A percentile compares a stretch with the other conserved stretches of the same genome.
Evolutionary conservation across 2,797 vertebrate genomes (phyloP).

Genomic region (Dromococcyx pavoninus): DNA sequence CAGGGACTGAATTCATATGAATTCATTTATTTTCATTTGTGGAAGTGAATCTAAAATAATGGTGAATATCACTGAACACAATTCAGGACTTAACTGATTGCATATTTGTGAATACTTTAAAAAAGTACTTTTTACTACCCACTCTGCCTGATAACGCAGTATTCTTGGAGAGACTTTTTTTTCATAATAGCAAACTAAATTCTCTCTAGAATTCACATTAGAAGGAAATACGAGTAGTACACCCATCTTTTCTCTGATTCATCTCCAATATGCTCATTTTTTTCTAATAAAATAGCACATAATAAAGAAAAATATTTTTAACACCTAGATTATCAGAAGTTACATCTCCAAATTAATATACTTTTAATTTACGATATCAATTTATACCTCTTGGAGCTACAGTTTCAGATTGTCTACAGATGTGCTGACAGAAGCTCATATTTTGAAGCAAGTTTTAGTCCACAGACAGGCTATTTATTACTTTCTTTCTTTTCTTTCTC

Average conservation of each 20-base stretch:
- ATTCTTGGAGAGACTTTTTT: background rate
- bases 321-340: background rate
- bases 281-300: background rate
- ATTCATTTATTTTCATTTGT: background rate
- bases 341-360: background rate
- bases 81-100: background rate
- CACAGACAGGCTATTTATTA: background rate
- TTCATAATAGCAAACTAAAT: background rate
- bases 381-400: background rate
- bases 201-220: background rate
- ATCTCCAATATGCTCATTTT: background rate
- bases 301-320: background rate
- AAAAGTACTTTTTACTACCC: background rate
- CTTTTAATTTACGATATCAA: background rate
- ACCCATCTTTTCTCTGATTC: background rate
- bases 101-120: background rate
- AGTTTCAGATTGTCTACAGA: background rate
- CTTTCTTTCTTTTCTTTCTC: background rate
- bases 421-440: background rate
- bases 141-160: background rate
- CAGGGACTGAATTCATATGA: background rate
- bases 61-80: conserved; percentile 25
- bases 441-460: background rate
- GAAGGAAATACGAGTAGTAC: background rate
- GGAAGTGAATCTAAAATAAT: conserved; percentile 1